Evolutionary conservation across 2,113 vertebrate genomes (phyloP), one percentile per base, ranked within the genome.

Genomic region (Crotophaga sulcirostris): DNA sequence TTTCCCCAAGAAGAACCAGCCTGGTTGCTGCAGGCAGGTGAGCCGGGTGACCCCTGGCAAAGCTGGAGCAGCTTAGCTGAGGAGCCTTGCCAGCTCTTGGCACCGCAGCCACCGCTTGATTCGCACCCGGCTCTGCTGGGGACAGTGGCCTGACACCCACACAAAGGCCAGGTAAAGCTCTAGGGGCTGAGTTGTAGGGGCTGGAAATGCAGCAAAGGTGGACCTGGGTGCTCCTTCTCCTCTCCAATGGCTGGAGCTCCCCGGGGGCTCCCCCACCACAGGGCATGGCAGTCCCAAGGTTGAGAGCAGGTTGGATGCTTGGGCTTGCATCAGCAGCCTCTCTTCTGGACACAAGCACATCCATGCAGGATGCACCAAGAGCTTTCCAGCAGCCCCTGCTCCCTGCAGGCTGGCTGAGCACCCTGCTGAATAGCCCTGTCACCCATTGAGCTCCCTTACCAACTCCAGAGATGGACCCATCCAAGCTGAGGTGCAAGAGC

Each of bases 231-330:
- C 21, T 82, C 23, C n/a, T 24, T 16, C 34, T 55, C 63, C 44
- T 51, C 3, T 4, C 28, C 3, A 3, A 28, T 13, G 52, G 73
- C 33, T 0, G 2, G 40, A 16, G 25, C 6, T 42, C 17, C 21
- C 10, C 1, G 6, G 20, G 16, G 60, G 31, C 40, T 16, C 49
- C 74, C 19, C 7, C 2, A 2, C 3, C 1, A 4, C 0, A 2
- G 33, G 47, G 24, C 42, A 23, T 0, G 25, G 60, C 55, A 13
- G 20, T 14, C 18, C 40, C 31, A 23, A 47, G 40, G 33, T 56
- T 26, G 26, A 7, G 20, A 0, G 40, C 40, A 42, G 1, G 45
- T n/a, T 68, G 10, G 36, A 47, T 51, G 33, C 47, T 47, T 9
- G 16, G 66, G 9, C 24, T 67, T 1, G 5, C 33, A 33, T 23